Conservation (phyloP, 2,888 invertebrate species). For the Hecatera dysodea region DNA sequence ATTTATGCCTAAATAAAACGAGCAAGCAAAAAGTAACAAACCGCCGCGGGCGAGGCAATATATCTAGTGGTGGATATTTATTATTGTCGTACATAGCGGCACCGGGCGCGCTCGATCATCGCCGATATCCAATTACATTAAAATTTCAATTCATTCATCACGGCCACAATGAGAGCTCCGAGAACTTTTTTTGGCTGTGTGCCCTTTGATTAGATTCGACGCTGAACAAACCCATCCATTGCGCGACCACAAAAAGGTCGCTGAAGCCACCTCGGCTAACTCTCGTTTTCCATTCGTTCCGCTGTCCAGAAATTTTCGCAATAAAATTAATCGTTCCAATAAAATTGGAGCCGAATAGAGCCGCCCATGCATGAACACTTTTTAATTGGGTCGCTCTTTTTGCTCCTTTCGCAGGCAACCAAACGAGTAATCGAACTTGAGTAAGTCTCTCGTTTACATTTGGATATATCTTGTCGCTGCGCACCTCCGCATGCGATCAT, state of each 20-base stretch:
- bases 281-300: conserved; percentile 87
- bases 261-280: conserved; percentile 78
- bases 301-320: conserved; percentile 90
- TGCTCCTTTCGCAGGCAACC: conserved; percentile 83
- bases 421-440: conserved; percentile 86
- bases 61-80: conserved; percentile 69
- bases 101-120: conserved; percentile 72
- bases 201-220: conserved; percentile 86
- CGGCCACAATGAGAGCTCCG: conserved; percentile 72
- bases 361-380: conserved; percentile 89
- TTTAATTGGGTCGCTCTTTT: conserved; percentile 89
- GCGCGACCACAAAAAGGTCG: conserved; percentile 84
- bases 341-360: conserved; percentile 88
- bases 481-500: conserved; percentile 12
- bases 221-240: conserved; percentile 84
- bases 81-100: conserved; percentile 64
- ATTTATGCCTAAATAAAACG: conserved; percentile 54
- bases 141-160: conserved; percentile 84
- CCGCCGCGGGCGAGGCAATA: conserved; percentile 61
- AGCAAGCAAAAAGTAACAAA: conserved; percentile 53
- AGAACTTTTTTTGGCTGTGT: conserved; percentile 77
- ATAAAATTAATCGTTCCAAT: conserved; percentile 91
- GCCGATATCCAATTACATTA: conserved; percentile 82
- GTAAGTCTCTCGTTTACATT: conserved; percentile 71
- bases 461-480: conserved; percentile 44